Conservation (phyloP, 2,797 vertebrate species). For the Xenentodon cancila region DNA sequence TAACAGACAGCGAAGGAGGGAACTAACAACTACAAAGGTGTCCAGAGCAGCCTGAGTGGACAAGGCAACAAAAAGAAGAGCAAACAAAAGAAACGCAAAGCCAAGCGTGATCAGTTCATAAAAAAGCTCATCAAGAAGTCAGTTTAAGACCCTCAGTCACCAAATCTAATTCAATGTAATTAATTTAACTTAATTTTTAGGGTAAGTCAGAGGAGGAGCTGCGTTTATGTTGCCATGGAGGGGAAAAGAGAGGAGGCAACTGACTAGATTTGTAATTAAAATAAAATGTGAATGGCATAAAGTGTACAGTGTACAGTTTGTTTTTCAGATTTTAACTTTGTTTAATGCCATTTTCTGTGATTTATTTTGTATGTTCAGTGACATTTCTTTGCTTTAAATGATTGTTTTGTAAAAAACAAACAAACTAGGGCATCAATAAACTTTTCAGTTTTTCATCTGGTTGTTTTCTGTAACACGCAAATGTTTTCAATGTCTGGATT, state of each 20-base stretch:
- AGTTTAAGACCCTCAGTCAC: slow-evolving; percentile 12
- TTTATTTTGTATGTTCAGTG: slow-evolving; percentile 13
- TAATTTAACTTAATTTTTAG: background rate
- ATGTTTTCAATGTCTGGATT: background rate
- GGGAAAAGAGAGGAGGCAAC: background rate
- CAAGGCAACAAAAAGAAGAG: slow-evolving; percentile 42
- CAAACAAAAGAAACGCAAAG: slow-evolving; percentile 22
- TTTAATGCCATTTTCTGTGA: background rate
- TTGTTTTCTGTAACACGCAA: background rate
- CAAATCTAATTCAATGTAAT: background rate
- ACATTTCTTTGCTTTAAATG: slow-evolving; percentile 16
- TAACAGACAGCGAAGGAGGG: slow-evolving; percentile 24
- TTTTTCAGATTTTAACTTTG: too few relatives aligned
- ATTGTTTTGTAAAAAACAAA: background rate
- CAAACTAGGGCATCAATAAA: slow-evolving; percentile 42
- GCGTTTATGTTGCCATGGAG: background rate
- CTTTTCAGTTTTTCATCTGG: background rate
- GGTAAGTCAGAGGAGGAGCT: slow-evolving; percentile 11
- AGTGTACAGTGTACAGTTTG: too few relatives aligned
- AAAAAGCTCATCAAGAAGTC: slow-evolving; percentile 52
- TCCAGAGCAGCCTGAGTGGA: slow-evolving; percentile 18
- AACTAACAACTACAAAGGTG: background rate
- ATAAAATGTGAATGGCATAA: too few relatives aligned
- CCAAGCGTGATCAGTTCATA: slow-evolving; percentile 46
- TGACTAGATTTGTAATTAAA: too few relatives aligned